phyloP scores from a whole-genome alignment of 2,888 invertebrate species.

The Zygogramma bicolorata region DNA sequence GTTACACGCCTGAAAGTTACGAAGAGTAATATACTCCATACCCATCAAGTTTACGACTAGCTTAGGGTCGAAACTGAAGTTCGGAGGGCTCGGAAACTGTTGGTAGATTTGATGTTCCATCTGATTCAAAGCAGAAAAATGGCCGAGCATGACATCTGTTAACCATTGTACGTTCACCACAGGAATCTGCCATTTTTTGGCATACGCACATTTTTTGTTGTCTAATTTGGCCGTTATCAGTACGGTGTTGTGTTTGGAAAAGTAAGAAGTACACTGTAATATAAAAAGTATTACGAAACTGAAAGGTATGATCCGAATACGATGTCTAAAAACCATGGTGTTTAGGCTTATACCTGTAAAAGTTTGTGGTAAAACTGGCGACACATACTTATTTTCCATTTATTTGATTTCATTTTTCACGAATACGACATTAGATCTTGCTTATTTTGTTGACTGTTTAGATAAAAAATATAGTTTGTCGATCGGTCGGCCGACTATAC shows the following conservation, averaged over 20 bases:
- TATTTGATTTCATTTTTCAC: too few relatives aligned
- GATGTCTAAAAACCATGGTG: not conserved
- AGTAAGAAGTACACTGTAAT: conserved; percentile 76
- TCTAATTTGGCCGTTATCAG: conserved; percentile 84
- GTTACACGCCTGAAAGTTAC: not conserved
- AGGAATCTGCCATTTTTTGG: conserved; percentile 92
- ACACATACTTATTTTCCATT: conserved; percentile 1
- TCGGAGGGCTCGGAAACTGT: conserved; percentile 82
- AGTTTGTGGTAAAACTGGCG: too few relatives aligned
- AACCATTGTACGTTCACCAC: conserved; percentile 95
- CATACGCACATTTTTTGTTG: conserved; percentile 89
- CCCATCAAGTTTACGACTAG: conserved; percentile 91
- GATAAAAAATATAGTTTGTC: too few relatives aligned
- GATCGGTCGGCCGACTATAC: too few relatives aligned
- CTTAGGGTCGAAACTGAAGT: conserved; percentile 86
- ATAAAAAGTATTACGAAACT: conserved; percentile 23
- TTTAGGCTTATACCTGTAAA: too few relatives aligned
- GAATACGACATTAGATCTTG: too few relatives aligned
- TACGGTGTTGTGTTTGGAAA: conserved; percentile 84
- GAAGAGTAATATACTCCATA: conserved; percentile 66
- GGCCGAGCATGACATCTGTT: conserved; percentile 91
- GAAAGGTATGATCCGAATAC: too few relatives aligned
- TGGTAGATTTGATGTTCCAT: conserved; percentile 88
- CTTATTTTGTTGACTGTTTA: too few relatives aligned
- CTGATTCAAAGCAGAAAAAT: conserved; percentile 84